phyloP scores from a whole-genome alignment of 1,140 invertebrate species.

The Papilio aristodemus region DNA sequence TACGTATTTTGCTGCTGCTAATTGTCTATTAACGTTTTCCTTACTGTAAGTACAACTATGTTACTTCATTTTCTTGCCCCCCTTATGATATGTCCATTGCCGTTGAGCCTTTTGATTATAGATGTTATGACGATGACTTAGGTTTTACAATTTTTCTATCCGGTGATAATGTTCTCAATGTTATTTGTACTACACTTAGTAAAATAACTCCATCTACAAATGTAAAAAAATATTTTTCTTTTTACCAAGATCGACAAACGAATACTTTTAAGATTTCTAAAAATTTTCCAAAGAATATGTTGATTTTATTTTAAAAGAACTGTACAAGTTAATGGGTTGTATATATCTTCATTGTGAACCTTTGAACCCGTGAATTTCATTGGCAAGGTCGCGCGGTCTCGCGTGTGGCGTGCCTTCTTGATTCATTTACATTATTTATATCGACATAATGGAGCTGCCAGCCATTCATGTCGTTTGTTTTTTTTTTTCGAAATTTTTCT shows the following conservation, averaged over 20 bases:
- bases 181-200: too few species aligned
- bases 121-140: too few species aligned
- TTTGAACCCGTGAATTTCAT: constrained; percentile 56
- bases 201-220: too few species aligned
- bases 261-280: not conserved
- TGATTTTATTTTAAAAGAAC: not conserved
- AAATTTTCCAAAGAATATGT: not conserved
- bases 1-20: too few species aligned
- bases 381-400: constrained; percentile 47
- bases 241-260: not conserved
- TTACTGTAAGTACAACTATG: too few species aligned
- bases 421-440: constrained; percentile 32
- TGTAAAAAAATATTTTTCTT: not conserved
- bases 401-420: constrained; percentile 32
- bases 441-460: constrained; percentile 22
- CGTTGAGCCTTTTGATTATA: too few species aligned
- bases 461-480: constrained; percentile 15
- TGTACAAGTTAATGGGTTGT: not conserved
- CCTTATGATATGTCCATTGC: too few species aligned
- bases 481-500: not conserved
- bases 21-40: too few species aligned
- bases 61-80: too few species aligned
- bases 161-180: too few species aligned
- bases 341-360: constrained; percentile 47
- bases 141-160: too few species aligned